Evolutionary conservation across 2,113 vertebrate genomes (phyloP).

Genomic region (Brachirus orientalis): DNA sequence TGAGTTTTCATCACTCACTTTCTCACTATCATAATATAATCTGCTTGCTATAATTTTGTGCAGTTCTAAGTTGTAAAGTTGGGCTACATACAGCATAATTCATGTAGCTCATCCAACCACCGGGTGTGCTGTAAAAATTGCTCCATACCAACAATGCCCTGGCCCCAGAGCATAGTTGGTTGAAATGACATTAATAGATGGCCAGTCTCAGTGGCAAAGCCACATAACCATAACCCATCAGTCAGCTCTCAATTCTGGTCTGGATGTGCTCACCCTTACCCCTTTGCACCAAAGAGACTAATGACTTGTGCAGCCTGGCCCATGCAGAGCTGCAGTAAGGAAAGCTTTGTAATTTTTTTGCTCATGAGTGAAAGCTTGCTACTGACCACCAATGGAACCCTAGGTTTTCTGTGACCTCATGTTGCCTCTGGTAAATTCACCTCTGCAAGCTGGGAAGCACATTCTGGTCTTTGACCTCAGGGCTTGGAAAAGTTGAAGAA

Average conservation of each 20-base stretch:
- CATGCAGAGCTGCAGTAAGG: conserved; percentile 47
- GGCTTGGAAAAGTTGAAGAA: conserved; percentile 32
- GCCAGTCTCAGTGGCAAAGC: conserved; percentile 38
- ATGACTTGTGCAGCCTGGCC: conserved; percentile 46
- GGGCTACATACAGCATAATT: background rate
- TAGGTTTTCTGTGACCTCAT: conserved; percentile 51
- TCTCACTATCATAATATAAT: background rate
- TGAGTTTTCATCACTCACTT: conserved; percentile 5
- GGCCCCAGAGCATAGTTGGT: conserved; percentile 28
- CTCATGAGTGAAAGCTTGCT: conserved; percentile 40
- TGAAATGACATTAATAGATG: conserved; percentile 64
- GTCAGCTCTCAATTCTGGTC: conserved; percentile 59
- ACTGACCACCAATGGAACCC: conserved; percentile 51
- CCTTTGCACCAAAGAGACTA: conserved; percentile 52
- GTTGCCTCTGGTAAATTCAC: conserved; percentile 47
- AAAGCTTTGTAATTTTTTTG: conserved; percentile 50
- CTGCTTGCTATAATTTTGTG: conserved; percentile 7
- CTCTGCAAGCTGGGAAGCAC: conserved; percentile 44
- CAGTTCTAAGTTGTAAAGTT: conserved; percentile 28
- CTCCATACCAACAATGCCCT: conserved; percentile 11
- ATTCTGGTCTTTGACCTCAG: conserved; percentile 47
- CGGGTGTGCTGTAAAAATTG: background rate
- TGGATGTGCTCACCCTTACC: conserved; percentile 45
- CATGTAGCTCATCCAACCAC: too few relatives aligned
- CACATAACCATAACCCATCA: conserved; percentile 60